These are phyloP conservation scores for Gymnothorax javanicus DNA, from an alignment of 2,797 vertebrate genomes.

Conservation along the genomic window DNA sequence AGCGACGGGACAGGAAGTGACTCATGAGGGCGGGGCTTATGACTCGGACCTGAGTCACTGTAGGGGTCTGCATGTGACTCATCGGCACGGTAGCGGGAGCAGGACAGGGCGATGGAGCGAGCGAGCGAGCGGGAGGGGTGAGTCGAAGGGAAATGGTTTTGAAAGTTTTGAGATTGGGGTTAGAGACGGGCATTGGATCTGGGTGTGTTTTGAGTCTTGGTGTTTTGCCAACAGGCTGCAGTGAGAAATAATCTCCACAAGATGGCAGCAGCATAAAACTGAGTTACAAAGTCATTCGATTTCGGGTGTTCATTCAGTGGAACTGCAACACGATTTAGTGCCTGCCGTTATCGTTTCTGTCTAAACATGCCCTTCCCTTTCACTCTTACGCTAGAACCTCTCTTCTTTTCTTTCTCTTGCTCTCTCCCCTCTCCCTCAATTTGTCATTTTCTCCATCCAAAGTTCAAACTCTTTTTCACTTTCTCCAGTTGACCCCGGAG, in stretches of 20 bases:
- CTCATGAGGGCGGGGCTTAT: constrained; percentile 48
- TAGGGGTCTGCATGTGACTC: constrained; percentile 42
- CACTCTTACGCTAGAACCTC: background rate
- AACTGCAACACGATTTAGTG: background rate
- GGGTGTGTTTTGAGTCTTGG: background rate
- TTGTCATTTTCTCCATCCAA: background rate
- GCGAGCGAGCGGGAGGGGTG: background rate
- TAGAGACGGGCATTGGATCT: constrained; percentile 23
- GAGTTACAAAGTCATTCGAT: background rate
- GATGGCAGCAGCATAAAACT: background rate
- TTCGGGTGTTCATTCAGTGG: background rate
- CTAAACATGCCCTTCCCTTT: constrained; percentile 7
- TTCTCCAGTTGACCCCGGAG: constrained; percentile 59
- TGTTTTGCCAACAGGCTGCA: background rate
- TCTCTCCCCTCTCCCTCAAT: background rate
- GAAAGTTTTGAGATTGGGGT: constrained; percentile 28
- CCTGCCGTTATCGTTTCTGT: constrained; percentile 15
- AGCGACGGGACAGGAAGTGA: constrained; percentile 31
- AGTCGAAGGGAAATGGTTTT: background rate
- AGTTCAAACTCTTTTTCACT: background rate
- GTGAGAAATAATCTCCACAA: background rate
- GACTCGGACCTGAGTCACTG: constrained; percentile 51
- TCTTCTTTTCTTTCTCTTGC: background rate
- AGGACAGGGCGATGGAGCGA: constrained; percentile 26
- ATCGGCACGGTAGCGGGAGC: constrained; percentile 33